Percentiles rank a stretch among this genome's conserved stretches.
Evolutionary conservation across 1,140 invertebrate species (phyloP).

Genomic region (Trichomalopsis sarcophagae): DNA sequence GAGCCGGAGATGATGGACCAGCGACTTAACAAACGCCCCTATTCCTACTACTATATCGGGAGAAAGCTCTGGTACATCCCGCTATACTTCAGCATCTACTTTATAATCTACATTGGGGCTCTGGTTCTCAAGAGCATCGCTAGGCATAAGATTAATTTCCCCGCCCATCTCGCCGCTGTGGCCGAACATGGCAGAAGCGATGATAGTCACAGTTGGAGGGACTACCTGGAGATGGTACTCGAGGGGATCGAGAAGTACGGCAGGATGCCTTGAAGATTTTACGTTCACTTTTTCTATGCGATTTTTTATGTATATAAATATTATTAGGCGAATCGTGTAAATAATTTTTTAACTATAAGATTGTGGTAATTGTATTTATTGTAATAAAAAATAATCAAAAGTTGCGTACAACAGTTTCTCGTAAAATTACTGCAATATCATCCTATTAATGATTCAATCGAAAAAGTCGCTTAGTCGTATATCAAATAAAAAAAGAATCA

Average conservation of each 20-base stretch:
- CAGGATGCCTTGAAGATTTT: conserved; percentile 41
- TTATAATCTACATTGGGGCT: conserved; percentile 86
- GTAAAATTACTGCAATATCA: too few species aligned
- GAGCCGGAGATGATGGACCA: conserved; percentile 79
- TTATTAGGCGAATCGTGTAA: background rate
- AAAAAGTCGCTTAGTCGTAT: too few species aligned
- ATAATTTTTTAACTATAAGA: background rate
- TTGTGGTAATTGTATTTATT: too few species aligned
- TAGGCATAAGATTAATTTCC: conserved; percentile 82
- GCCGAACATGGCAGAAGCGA: conserved; percentile 29
- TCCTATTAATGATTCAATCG: too few species aligned
- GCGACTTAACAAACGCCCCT: conserved; percentile 81
- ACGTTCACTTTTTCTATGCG: background rate
- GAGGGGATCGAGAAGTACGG: conserved; percentile 61
- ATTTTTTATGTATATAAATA: too few species aligned
- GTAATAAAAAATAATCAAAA: too few species aligned
- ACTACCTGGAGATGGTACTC: conserved; percentile 56
- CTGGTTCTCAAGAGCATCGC: conserved; percentile 86
- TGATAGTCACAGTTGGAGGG: conserved; percentile 57
- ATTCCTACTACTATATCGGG: conserved; percentile 88
- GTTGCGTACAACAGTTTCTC: too few species aligned
- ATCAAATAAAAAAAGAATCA: too few species aligned
- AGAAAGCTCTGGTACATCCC: conserved; percentile 89
- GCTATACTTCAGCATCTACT: conserved; percentile 89
- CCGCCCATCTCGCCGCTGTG: conserved; percentile 62